phyloP scores from a whole-genome alignment of 2,797 vertebrate species.

The Sebastes iracundus region DNA sequence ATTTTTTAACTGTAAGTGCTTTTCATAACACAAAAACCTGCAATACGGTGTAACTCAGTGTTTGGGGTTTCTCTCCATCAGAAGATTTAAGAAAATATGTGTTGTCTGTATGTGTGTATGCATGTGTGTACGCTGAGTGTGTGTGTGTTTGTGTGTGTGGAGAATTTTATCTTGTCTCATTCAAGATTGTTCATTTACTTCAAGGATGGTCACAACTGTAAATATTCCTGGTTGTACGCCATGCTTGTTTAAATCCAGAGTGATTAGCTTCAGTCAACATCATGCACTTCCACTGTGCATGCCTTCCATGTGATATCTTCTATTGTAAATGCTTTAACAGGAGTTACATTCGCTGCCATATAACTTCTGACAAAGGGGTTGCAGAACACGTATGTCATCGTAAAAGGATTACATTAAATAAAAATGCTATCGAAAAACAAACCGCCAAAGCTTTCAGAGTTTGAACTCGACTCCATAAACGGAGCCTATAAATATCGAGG shows the following conservation, averaged over 20 bases:
- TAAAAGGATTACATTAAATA: slow-evolving; percentile 84
- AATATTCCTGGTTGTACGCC: slow-evolving; percentile 49
- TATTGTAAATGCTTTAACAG: slow-evolving; percentile 66
- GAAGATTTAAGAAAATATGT: slow-evolving; percentile 19
- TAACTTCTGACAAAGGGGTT: slow-evolving; percentile 67
- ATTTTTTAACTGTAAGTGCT: slow-evolving; percentile 56
- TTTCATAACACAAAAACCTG: slow-evolving; percentile 51
- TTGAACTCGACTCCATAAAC: slow-evolving; percentile 75
- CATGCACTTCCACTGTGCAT: slow-evolving; percentile 68
- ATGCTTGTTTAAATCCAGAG: slow-evolving; percentile 36
- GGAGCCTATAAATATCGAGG: slow-evolving; percentile 68
- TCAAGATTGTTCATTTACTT: slow-evolving; percentile 26
- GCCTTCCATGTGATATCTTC: slow-evolving; percentile 65
- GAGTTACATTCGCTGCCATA: slow-evolving; percentile 62
- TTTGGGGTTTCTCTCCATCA: slow-evolving; percentile 34
- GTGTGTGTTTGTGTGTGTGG: not conserved
- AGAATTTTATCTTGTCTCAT: slow-evolving; percentile 12
- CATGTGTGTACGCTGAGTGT: not conserved
- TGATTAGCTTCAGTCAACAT: slow-evolving; percentile 54
- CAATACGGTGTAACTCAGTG: slow-evolving; percentile 35
- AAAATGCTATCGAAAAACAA: slow-evolving; percentile 79
- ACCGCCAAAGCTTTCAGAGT: slow-evolving; percentile 64
- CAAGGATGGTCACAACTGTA: slow-evolving; percentile 53
- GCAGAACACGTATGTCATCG: slow-evolving; percentile 76
- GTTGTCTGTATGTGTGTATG: slow-evolving; percentile 5